phyloP scores from a whole-genome alignment of 2,797 vertebrate species.

The Sebastes matsubarae region DNA sequence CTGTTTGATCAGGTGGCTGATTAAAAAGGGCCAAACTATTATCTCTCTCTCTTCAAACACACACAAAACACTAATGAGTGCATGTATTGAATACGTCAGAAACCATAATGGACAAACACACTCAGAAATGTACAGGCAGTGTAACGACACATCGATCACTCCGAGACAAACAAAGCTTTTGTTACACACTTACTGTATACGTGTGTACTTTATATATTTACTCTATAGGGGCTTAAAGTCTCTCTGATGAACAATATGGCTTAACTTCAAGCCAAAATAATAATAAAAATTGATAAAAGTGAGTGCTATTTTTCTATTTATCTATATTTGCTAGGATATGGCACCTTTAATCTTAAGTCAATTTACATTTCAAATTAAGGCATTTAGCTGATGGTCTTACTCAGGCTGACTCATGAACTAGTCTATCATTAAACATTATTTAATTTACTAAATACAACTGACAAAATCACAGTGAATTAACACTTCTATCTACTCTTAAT shows the following conservation, averaged over 20 bases:
- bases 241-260: neutral
- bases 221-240: constrained; percentile 10
- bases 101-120: constrained; percentile 40
- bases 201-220: constrained; percentile 1
- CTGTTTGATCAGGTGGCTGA: constrained; percentile 66
- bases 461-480: neutral
- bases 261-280: neutral
- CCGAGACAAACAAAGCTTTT: constrained; percentile 29
- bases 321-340: neutral
- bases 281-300: neutral
- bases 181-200: neutral
- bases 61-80: constrained; percentile 3
- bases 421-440: neutral
- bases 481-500: neutral
- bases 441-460: neutral
- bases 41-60: neutral
- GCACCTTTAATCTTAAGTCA: neutral
- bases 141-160: constrained; percentile 48
- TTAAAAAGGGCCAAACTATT: constrained; percentile 22
- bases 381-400: neutral
- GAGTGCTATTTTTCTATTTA: neutral
- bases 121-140: neutral
- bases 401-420: neutral
- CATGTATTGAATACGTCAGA: constrained; percentile 15
- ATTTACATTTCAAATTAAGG: neutral